These are phyloP conservation scores for Mylabris sibirica DNA, from an alignment of 2,888 invertebrate species.

Conservation along the genomic window DNA sequence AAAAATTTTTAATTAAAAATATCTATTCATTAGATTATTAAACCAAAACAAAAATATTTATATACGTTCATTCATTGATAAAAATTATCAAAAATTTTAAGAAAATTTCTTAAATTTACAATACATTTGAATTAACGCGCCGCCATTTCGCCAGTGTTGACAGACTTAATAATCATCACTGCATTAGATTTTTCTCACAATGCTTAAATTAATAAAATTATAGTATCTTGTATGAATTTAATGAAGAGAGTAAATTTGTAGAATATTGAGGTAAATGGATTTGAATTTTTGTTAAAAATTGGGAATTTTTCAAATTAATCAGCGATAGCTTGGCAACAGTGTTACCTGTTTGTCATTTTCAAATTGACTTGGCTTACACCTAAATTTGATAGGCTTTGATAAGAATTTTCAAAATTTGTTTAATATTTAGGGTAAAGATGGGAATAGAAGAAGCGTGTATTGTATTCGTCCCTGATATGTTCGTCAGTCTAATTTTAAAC, in stretches of 20 bases:
- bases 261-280: too few species aligned
- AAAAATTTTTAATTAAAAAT: background rate
- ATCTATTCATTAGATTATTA: background rate
- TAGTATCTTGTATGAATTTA: too few species aligned
- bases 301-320: background rate
- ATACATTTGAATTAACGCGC: background rate
- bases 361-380: background rate
- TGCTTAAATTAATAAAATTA: background rate
- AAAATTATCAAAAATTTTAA: background rate
- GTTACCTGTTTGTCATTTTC: background rate
- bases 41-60: background rate
- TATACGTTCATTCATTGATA: background rate
- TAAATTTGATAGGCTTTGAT: background rate
- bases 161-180: background rate
- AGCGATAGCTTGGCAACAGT: background rate
- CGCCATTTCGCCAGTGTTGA: background rate
- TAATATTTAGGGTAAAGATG: too few species aligned
- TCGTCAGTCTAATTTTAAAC: constrained; percentile 10
- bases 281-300: background rate
- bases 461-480: background rate
- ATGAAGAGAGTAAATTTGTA: too few species aligned
- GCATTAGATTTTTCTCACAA: background rate
- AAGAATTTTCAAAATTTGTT: background rate
- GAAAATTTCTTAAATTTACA: background rate
- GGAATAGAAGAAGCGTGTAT: background rate